Evolutionary conservation across 2,888 invertebrate species (phyloP).

Genomic region (Agapostemon virescens): DNA sequence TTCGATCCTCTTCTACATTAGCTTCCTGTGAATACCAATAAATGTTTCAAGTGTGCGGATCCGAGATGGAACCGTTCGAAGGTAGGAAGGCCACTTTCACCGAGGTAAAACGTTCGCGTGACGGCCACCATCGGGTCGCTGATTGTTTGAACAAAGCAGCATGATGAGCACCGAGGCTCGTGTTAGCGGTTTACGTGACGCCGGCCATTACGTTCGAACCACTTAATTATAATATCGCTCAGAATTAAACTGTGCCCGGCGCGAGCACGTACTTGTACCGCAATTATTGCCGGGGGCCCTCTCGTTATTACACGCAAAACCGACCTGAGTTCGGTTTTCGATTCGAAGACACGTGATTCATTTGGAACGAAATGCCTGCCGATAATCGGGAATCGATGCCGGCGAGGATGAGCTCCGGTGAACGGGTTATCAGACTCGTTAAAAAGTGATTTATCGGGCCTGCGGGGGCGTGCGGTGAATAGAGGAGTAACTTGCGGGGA

Average conservation of each 20-base stretch:
- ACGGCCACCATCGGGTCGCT: conserved; percentile 78
- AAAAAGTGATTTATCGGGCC: conserved; percentile 52
- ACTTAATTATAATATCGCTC: conserved; percentile 80
- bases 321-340: conserved; percentile 48
- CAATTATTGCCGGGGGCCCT: conserved; percentile 75
- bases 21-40: conserved; percentile 19
- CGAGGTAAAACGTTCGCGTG: conserved; percentile 72
- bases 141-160: conserved; percentile 77
- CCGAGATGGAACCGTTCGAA: conserved; percentile 44
- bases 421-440: conserved; percentile 55
- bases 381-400: conserved; percentile 59
- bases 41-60: conserved; percentile 33
- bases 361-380: conserved; percentile 42
- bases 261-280: conserved; percentile 79
- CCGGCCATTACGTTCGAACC: conserved; percentile 78
- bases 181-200: conserved; percentile 78
- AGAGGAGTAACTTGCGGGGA: conserved; percentile 1
- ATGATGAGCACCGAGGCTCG: conserved; percentile 72
- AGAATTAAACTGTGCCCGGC: conserved; percentile 79
- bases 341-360: conserved; percentile 57
- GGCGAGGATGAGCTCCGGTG: conserved; percentile 39
- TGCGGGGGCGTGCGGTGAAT: conserved; percentile 6
- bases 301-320: conserved; percentile 75
- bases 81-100: conserved; percentile 51
- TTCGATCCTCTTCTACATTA: conserved; percentile 9